A percentile compares a stretch with the other conserved stretches of the same genome.
These are phyloP conservation scores for Lithophane semibrunnea DNA, from an alignment of 2,888 invertebrate genomes.

Conservation along the genomic window DNA sequence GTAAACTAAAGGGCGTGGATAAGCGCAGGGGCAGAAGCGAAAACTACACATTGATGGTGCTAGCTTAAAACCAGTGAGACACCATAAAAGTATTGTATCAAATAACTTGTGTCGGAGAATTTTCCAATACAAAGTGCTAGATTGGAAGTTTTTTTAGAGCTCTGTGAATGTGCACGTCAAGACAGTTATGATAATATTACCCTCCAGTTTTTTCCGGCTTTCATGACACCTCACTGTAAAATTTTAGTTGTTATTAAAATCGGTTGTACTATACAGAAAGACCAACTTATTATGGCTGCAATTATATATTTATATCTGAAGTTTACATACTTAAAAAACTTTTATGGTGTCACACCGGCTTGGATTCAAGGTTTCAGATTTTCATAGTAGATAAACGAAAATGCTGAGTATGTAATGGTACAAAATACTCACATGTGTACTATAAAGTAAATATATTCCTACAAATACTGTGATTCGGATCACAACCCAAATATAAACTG, in stretches of 20 bases:
- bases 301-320: background rate
- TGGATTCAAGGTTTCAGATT: background rate
- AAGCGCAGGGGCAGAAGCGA: slow-evolving; percentile 46
- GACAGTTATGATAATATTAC: slow-evolving; percentile 24
- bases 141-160: slow-evolving; percentile 16
- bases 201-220: slow-evolving; percentile 42
- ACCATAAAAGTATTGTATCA: slow-evolving; percentile 45
- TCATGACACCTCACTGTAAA: slow-evolving; percentile 48
- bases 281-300: background rate
- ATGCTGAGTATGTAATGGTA: background rate
- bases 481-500: background rate
- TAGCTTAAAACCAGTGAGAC: slow-evolving; percentile 46
- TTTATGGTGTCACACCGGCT: slow-evolving; percentile 30
- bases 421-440: slow-evolving; percentile 33
- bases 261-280: background rate
- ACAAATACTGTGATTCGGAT: background rate
- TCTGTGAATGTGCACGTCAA: slow-evolving; percentile 37
- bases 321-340: background rate
- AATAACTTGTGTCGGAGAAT: background rate
- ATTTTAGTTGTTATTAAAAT: background rate
- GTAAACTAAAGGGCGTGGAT: slow-evolving; percentile 29
- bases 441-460: background rate
- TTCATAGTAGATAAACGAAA: background rate
- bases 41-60: slow-evolving; percentile 46
- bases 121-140: slow-evolving; percentile 16